Evolutionary conservation across 2,113 vertebrate species (phyloP), one percentile per base, ranked within the genome.

Genomic region (Scalopus aquaticus): DNA sequence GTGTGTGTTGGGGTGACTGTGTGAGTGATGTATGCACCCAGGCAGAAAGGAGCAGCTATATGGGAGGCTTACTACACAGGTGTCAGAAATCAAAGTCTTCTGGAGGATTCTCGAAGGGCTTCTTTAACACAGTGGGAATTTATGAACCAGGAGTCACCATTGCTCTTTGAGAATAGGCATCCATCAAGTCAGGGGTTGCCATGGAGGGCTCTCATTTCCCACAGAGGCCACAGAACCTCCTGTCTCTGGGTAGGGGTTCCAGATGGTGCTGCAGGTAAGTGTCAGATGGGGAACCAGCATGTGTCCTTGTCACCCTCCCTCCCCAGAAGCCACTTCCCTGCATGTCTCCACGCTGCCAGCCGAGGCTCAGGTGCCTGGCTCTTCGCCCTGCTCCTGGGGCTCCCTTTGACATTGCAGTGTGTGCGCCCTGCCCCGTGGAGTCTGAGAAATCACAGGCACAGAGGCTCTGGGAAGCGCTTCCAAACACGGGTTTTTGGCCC

Each of bases 271-370:
- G 70, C 80, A 94, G 95, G 91, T 94, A 91, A 82, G 79, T 51
- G 95, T 94, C 97, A 97, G 97, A 97, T 97, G 97, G 97, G 9
- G 35, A 93, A 16, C 15, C 97, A 94, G 96, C 95, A 13, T 80
- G 97, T 0, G 9, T 91, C 60, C 83, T 88, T 94, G 93, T 96
- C 95, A 91, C 90, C 92, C 86, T 83, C 51, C 19, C 60, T 92
- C 49, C 72, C 79, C 83, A 94, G 93, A 80, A 96, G 90, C 79
- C 76, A 62, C 49, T 82, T 86, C 60, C 72, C 88, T 8, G 16
- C 65, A 51, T 67, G 28, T 26, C 73, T 85, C 60, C 76, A 26
- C 0, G 4, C 19, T 69, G 95, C 93, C 96, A 95, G 39, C 64
- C 28, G 4, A 76, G 89, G 93, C 92, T 62, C 95, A 91, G 97